Base-by-base conservation (phyloP, 2,888 invertebrate species). In the Pycnomerus fuliginosus region DNA sequence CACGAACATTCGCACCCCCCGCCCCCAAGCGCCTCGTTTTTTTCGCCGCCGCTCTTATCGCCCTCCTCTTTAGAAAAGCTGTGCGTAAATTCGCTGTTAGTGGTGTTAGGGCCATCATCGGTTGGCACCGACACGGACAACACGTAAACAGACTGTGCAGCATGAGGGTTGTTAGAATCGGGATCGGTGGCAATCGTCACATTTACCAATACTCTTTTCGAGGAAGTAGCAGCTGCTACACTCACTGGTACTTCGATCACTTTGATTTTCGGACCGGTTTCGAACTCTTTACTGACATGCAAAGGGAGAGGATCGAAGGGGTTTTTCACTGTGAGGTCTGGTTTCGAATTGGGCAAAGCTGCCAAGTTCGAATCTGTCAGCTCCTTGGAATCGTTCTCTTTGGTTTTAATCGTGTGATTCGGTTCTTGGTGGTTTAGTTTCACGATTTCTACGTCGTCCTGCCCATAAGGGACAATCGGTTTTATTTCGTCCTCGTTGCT, bases 91-190 rank as follows among this genome's bases (percentile, higher is more conserved):
- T 36, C 41, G 40, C 41, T 55, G 37, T 50, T 42, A 40, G 51
- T 50, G 44, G 58, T 81, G 76, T 78, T 78, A 49, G 81, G 74
- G 44, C 74, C 76, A 41, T 76, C 76, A 56, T 78, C 75, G 37
- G 83, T 83, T 5, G 90, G 90, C 40, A 91, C 83, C 48, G 85
- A 85, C 45, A 90, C 82, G 61, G 90, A 89, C 56, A 90, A 74
- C 22, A 88, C 83, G 73, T 90, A 90, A 50, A 90, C 77, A 31
- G 83, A 82, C 62, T 81, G 81, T 60, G 80, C 76, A 48, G 74
- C 69, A 17, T 74, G 58, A n/a, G 73, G 68, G 54, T 72, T 74
- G 38, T 74, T 72, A 28, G 70, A 69, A 50, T 74, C 76, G 45
- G 78, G 78, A 61, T 87, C 87, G 27, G 87, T 83, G 46, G 85